These are phyloP conservation scores for Rhimphoctona megacephalus DNA, from an alignment of 2,888 invertebrate species.

Conservation along the genomic window DNA sequence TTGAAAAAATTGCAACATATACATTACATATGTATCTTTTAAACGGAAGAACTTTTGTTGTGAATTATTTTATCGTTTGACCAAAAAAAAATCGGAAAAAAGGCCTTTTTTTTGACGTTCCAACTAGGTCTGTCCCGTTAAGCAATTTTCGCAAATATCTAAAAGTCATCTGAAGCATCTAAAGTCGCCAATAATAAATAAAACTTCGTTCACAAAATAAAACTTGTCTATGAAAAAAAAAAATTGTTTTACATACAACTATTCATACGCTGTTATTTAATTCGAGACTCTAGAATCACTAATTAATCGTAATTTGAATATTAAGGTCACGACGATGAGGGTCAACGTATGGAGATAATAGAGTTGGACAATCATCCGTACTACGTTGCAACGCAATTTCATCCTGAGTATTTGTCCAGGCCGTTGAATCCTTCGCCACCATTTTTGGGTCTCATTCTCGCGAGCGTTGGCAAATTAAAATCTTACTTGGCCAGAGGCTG, in stretches of 20 bases:
- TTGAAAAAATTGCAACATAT: too few relatives aligned
- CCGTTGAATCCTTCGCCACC: slow-evolving; percentile 97
- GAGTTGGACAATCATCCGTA: slow-evolving; percentile 95
- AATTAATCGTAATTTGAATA: slow-evolving; percentile 77
- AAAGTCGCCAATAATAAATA: background rate
- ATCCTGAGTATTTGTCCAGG: slow-evolving; percentile 98
- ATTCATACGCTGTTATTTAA: background rate
- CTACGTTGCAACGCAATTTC: slow-evolving; percentile 98
- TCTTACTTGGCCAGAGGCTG: slow-evolving; percentile 91
- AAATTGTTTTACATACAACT: background rate
- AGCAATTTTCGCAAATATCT: background rate
- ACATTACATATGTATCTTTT: too few relatives aligned
- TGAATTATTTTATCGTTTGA: too few relatives aligned
- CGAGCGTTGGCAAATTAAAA: slow-evolving; percentile 93
- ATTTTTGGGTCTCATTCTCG: slow-evolving; percentile 97
- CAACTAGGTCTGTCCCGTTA: too few relatives aligned
- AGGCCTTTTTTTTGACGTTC: too few relatives aligned
- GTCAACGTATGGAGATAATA: slow-evolving; percentile 97
- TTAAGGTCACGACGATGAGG: slow-evolving; percentile 89
- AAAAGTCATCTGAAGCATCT: background rate
- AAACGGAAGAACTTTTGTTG: too few relatives aligned
- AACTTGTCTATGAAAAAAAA: background rate
- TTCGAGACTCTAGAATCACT: background rate
- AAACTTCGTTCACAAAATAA: background rate
- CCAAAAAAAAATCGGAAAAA: too few relatives aligned